These are phyloP conservation scores for Falco peregrinus DNA, from an alignment of 2,797 vertebrate species.

Conservation along the genomic window DNA sequence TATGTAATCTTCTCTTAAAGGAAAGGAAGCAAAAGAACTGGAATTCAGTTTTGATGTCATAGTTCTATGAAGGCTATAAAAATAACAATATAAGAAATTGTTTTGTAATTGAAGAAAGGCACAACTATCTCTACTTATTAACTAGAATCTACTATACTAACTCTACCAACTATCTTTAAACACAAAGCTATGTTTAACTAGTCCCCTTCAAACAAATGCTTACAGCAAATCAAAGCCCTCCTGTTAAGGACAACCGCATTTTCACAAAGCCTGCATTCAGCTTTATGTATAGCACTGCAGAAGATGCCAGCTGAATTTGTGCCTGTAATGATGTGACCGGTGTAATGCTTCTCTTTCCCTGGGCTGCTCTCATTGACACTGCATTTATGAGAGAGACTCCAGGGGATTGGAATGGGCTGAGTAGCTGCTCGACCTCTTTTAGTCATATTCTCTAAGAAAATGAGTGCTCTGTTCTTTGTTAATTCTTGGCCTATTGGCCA, in stretches of 20 bases:
- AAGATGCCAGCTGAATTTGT: slow-evolving; percentile 30
- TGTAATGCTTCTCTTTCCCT: background rate
- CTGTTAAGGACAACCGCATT: background rate
- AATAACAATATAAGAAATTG: background rate
- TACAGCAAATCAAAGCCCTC: slow-evolving; percentile 25
- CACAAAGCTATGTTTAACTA: background rate
- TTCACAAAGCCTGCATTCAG: slow-evolving; percentile 41
- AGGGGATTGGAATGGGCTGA: background rate
- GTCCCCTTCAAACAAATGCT: background rate
- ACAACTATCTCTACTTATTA: background rate
- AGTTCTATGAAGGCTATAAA: background rate
- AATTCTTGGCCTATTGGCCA: background rate
- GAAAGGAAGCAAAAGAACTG: background rate
- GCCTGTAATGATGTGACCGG: background rate
- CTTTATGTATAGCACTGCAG: background rate
- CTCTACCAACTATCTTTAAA: background rate
- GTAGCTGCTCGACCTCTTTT: background rate
- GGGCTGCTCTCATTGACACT: background rate
- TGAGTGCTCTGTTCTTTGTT: background rate
- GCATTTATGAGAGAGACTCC: background rate
- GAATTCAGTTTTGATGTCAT: background rate
- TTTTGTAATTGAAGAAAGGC: background rate
- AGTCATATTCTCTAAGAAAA: background rate
- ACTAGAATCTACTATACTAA: background rate
- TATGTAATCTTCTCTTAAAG: background rate